A percentile compares a stretch with the other conserved stretches of the same genome.
Evolutionary conservation across 2,888 invertebrate species (phyloP).

Genomic region (Drosophila melanosoma): DNA sequence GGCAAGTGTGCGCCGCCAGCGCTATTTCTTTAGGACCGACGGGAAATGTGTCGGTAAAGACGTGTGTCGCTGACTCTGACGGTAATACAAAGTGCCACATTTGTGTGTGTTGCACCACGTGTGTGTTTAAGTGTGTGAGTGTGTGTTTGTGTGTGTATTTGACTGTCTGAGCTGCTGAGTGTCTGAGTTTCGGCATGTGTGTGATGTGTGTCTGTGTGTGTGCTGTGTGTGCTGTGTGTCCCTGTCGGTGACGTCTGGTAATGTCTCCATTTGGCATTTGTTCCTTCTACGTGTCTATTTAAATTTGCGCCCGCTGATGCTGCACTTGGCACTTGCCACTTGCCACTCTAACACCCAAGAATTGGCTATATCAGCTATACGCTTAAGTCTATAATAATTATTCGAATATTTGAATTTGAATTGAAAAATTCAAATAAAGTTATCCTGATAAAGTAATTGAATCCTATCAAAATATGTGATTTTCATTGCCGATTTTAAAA

Average conservation of each 20-base stretch:
- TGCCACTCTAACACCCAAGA: neutral
- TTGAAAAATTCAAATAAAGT: neutral
- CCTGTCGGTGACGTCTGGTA: constrained; percentile 30
- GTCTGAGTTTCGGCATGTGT: neutral
- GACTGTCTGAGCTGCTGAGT: constrained; percentile 2
- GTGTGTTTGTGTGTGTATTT: neutral
- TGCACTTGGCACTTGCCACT: constrained; percentile 14
- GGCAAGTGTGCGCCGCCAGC: constrained; percentile 41
- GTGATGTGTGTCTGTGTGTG: neutral
- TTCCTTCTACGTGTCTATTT: constrained; percentile 29
- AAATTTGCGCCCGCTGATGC: constrained; percentile 31
- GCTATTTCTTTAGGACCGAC: constrained; percentile 34
- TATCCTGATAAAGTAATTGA: neutral
- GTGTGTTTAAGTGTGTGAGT: neutral
- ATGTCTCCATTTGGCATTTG: constrained; percentile 44
- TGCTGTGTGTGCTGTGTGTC: neutral
- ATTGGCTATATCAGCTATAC: constrained; percentile 13
- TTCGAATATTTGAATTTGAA: neutral
- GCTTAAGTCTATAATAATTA: neutral
- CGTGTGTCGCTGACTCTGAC: constrained; percentile 44
- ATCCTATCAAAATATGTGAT: neutral
- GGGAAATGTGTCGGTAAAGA: constrained; percentile 27
- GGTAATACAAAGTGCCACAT: constrained; percentile 46
- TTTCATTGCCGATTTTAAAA: neutral
- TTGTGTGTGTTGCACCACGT: constrained; percentile 8